Evolutionary conservation across 1,140 invertebrate genomes (phyloP), one percentile per base, ranked within the genome.

Genomic region (Hesperophylax magnus): DNA sequence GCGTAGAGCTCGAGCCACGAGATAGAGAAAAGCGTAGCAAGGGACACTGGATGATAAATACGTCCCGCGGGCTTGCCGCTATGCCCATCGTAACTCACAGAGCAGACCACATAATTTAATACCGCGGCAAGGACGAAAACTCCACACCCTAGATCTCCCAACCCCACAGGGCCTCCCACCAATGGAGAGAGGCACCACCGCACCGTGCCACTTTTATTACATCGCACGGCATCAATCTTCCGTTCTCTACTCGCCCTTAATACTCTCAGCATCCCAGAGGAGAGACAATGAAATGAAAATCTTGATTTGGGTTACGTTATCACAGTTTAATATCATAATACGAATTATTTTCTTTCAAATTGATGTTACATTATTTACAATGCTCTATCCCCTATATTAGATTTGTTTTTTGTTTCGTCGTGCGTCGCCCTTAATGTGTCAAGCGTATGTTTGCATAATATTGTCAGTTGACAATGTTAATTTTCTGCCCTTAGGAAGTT

Each of bases 1-100:
- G 61, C 61, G 61, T 65, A 31, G 6, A 6, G 8, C 15, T 39
- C 34, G n/a, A 14, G 67, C n/a, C 27, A 9, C 34, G 39, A 53
- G 34, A 39, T 71, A 71, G 47, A 53, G 67, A 39, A 39, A 71
- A 53, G 69, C 31, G 69, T 72, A 56, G 54, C 72, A 22, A 52
- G 75, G 65, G 75, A 39, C 52, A 63, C 39, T 31, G 20, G 76
- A 81, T 81, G 80, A 81, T 78, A 81, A 81, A 81, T 81, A 8
- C 31, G 65, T 81, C 80, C 80, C 80, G 76, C 67, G 76, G 80
- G 80, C 54, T 17, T 53, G 53, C 14, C 75, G 34, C 75, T 67
- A 74, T 81, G 76, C 63, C 67, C 76, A 14, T 58, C 53, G 65
- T 81, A 81, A 78, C 76, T 81, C 80, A 81, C 75, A 14, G 27